A percentile compares a stretch with the other conserved stretches of the same genome.
These are phyloP conservation scores for Drosophila anomalata DNA, from an alignment of 2,888 invertebrate species.

Conservation along the genomic window DNA sequence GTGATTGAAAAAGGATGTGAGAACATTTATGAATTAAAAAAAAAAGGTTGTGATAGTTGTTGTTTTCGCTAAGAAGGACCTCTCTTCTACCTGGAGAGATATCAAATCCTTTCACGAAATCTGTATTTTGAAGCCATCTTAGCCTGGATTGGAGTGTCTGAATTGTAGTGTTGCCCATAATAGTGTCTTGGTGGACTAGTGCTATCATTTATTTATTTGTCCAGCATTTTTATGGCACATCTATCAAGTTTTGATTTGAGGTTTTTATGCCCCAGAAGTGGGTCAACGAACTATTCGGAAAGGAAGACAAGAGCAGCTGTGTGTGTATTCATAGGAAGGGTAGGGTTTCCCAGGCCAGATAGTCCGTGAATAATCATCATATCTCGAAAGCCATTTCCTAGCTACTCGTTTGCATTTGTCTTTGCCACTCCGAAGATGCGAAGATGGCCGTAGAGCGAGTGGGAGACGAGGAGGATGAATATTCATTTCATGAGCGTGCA, in stretches of 20 bases:
- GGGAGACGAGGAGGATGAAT: conserved; percentile 30
- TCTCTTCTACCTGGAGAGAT: not conserved
- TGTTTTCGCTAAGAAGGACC: not conserved
- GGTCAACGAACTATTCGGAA: conserved; percentile 32
- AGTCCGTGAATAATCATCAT: conserved; percentile 30
- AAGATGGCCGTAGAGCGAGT: conserved; percentile 28
- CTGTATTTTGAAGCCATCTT: not conserved
- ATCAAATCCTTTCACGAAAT: not conserved
- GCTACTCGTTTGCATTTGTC: conserved; percentile 30
- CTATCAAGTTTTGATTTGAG: conserved; percentile 25
- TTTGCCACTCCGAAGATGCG: conserved; percentile 6
- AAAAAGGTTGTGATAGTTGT: not conserved
- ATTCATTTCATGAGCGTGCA: conserved; percentile 28
- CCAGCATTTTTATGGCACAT: conserved; percentile 27
- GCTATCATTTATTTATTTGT: not conserved
- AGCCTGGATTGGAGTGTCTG: not conserved
- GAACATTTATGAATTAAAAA: not conserved
- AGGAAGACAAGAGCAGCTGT: conserved; percentile 17
- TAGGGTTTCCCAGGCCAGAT: conserved; percentile 28
- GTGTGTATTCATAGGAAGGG: conserved; percentile 13
- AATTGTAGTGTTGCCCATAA: not conserved
- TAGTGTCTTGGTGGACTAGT: not conserved
- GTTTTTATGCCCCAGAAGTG: conserved; percentile 23
- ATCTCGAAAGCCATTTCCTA: conserved; percentile 25
- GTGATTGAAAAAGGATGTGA: not conserved